A percentile compares a stretch with the other conserved stretches of the same genome.
These are phyloP conservation scores for Drosophila mercatorum DNA, from an alignment of 2,888 invertebrate species.

Conservation along the genomic window DNA sequence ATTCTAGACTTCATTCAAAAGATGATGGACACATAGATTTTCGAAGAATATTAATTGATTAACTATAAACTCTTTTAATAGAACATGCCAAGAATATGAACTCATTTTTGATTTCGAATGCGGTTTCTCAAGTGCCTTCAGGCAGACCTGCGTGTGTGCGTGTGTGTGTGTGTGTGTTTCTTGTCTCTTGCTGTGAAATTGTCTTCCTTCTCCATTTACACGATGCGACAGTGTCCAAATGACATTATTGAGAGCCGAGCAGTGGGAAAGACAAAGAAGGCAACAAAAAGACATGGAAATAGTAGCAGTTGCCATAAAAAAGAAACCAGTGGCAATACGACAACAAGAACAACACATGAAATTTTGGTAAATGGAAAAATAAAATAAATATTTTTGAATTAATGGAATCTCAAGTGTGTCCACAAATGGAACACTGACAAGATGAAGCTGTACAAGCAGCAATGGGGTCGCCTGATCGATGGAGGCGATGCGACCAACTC, in stretches of 20 bases:
- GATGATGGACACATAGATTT: neutral
- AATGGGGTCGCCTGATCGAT: slow-evolving; percentile 59
- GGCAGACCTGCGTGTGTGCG: slow-evolving; percentile 3
- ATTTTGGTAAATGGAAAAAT: slow-evolving; percentile 57
- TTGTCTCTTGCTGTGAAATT: slow-evolving; percentile 27
- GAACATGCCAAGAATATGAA: slow-evolving; percentile 1
- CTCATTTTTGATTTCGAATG: neutral
- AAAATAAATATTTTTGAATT: slow-evolving; percentile 78
- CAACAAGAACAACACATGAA: slow-evolving; percentile 16
- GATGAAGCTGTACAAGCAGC: slow-evolving; percentile 28
- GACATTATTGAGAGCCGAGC: slow-evolving; percentile 49
- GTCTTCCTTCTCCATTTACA: slow-evolving; percentile 34
- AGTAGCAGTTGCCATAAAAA: slow-evolving; percentile 64
- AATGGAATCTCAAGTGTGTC: slow-evolving; percentile 81
- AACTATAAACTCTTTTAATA: slow-evolving; percentile 3
- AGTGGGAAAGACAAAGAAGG: slow-evolving; percentile 4
- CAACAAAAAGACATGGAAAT: slow-evolving; percentile 27
- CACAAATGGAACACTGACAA: slow-evolving; percentile 75
- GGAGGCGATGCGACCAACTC: slow-evolving; percentile 56
- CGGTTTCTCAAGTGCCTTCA: slow-evolving; percentile 19
- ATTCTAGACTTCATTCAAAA: neutral
- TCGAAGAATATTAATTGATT: neutral
- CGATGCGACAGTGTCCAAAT: slow-evolving; percentile 58
- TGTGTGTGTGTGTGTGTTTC: slow-evolving; percentile 1
- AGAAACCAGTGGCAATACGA: slow-evolving; percentile 47